phyloP scores from a whole-genome alignment of 2,113 vertebrate genomes.

The Eubucco bourcierii region DNA sequence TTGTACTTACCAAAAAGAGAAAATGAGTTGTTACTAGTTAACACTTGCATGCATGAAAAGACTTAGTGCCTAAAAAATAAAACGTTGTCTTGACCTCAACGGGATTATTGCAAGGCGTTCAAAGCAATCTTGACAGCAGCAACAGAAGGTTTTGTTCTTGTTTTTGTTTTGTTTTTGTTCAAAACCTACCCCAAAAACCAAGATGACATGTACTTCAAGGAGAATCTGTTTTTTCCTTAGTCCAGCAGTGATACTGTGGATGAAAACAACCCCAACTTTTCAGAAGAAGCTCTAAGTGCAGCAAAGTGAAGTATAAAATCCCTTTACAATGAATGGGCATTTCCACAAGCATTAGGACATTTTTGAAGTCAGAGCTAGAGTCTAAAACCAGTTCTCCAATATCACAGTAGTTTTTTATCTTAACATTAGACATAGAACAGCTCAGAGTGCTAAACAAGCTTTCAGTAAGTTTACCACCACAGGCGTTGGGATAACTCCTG shows the following conservation, averaged over 20 bases:
- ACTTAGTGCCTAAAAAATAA: neutral
- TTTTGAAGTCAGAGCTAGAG: neutral
- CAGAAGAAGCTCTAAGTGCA: neutral
- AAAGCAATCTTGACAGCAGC: neutral
- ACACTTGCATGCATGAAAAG: neutral
- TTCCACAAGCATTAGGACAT: neutral
- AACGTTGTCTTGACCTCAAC: neutral
- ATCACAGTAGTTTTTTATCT: neutral
- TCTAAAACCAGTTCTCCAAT: neutral
- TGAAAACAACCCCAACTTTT: neutral
- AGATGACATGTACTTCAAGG: neutral
- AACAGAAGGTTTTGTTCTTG: neutral
- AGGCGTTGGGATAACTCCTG: neutral
- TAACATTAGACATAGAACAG: neutral
- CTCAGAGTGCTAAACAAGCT: neutral
- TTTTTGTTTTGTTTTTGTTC: too few relatives aligned
- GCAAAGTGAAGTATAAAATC: neutral
- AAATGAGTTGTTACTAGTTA: accelerated
- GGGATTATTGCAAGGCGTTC: neutral
- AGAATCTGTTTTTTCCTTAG: neutral
- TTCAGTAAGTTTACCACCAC: neutral
- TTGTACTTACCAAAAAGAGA: neutral
- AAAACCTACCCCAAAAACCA: neutral
- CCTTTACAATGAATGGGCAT: neutral
- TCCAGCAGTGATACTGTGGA: accelerated